phyloP scores from a whole-genome alignment of 2,113 vertebrate genomes.

The Atractosteus spatula region DNA sequence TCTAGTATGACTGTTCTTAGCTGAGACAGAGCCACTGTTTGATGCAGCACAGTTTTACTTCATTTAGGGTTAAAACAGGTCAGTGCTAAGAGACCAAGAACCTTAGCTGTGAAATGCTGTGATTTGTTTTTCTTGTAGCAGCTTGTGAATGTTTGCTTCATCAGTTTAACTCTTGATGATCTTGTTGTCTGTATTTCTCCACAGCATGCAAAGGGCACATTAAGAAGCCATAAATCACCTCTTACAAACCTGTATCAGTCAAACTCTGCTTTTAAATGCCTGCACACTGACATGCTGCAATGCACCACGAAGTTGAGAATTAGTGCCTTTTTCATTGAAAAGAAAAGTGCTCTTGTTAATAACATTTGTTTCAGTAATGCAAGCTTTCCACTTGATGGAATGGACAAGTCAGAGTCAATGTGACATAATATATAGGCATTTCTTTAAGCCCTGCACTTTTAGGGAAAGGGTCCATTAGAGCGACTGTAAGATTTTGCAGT shows the following conservation, averaged over 20 bases:
- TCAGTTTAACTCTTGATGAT: neutral
- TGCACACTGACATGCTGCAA: neutral
- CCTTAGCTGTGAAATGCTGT: constrained; percentile 43
- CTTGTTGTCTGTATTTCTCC: neutral
- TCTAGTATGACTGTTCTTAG: too few relatives aligned
- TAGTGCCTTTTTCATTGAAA: neutral
- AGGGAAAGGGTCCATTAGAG: constrained; percentile 45
- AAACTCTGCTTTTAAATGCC: neutral
- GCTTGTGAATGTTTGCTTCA: neutral
- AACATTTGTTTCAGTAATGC: constrained; percentile 21
- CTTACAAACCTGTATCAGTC: neutral
- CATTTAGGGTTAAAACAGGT: neutral
- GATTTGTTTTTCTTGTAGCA: constrained; percentile 23
- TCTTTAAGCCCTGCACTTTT: constrained; percentile 24
- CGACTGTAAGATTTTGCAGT: constrained; percentile 38
- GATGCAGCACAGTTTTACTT: too few relatives aligned
- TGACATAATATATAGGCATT: constrained; percentile 36
- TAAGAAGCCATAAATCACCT: neutral
- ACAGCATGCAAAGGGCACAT: neutral
- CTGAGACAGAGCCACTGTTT: too few relatives aligned
- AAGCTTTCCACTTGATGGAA: constrained; percentile 14
- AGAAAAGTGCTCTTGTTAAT: neutral
- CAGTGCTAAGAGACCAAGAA: constrained; percentile 22
- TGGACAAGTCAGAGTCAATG: constrained; percentile 33
- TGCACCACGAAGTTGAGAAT: neutral